phyloP scores from a whole-genome alignment of 2,113 vertebrate species.

The Pogonocichla stellata region DNA sequence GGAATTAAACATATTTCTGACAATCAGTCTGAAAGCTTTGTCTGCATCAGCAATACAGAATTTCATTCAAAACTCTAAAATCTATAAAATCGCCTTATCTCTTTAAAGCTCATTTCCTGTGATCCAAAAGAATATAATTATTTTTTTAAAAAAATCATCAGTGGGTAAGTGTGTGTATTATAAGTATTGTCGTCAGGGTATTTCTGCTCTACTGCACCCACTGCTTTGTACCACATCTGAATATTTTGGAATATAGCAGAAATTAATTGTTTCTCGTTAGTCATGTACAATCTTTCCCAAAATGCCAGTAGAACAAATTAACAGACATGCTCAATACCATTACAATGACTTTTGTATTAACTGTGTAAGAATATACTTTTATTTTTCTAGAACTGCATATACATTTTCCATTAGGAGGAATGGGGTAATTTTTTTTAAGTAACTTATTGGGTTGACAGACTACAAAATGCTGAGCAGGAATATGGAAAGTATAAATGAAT shows the following conservation, averaged over 20 bases:
- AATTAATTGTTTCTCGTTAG: neutral
- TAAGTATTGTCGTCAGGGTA: neutral
- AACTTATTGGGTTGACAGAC: neutral
- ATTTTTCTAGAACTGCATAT: neutral
- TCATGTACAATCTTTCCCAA: neutral
- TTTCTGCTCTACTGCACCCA: neutral
- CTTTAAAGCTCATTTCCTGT: neutral
- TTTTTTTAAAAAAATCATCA: neutral
- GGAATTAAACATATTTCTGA: neutral
- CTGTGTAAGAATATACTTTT: neutral
- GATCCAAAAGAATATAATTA: neutral
- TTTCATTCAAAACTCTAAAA: neutral
- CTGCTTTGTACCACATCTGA: neutral
- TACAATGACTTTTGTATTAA: neutral
- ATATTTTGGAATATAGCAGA: neutral
- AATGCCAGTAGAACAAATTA: neutral
- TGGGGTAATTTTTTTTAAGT: neutral
- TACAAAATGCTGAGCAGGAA: neutral
- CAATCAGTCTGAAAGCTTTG: neutral
- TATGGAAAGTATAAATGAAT: neutral
- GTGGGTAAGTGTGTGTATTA: neutral
- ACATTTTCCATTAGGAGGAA: neutral
- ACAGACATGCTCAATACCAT: neutral
- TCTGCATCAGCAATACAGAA: neutral
- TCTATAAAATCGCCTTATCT: neutral